These are phyloP conservation scores for human DNA, from an alignment of 2,113 vertebrate species.

Conservation along the genomic window DNA sequence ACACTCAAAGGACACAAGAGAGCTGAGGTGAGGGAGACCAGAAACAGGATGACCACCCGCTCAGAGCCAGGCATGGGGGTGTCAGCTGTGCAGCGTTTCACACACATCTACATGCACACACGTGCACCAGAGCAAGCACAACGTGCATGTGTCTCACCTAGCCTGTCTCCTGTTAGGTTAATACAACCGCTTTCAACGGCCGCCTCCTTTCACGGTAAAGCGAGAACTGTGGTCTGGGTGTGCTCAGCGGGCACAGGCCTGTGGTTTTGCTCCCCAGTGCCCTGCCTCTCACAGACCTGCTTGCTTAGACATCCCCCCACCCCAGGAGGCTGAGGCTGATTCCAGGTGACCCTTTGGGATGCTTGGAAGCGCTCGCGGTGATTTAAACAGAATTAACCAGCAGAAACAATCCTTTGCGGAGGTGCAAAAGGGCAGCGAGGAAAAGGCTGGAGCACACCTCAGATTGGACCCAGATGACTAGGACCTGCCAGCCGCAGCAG, in stretches of 20 bases:
- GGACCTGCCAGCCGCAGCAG: neutral
- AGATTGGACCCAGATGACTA: neutral
- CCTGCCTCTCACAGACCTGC: neutral
- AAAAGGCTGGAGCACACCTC: neutral
- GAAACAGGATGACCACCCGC: neutral
- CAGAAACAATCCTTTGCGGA: neutral
- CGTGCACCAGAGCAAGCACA: neutral
- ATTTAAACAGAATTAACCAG: neutral
- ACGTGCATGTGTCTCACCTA: too few species aligned
- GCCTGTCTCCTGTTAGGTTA: neutral
- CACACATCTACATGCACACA: neutral
- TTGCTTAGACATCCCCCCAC: neutral
- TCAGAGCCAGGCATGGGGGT: neutral
- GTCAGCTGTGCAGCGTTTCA: neutral
- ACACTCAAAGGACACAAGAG: neutral
- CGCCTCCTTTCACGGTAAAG: neutral
- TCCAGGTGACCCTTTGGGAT: neutral
- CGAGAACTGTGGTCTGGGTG: too few species aligned
- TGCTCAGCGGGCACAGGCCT: rapidly evolving
- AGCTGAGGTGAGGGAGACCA: neutral
- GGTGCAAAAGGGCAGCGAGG: neutral
- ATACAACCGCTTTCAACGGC: neutral
- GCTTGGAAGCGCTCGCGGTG: neutral
- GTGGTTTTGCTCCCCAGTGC: neutral
- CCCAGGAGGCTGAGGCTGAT: too few species aligned